Percentiles rank a stretch among this genome's conserved stretches.
phyloP scores from a whole-genome alignment of 2,797 vertebrate species.

The Iguana delicatissima region DNA sequence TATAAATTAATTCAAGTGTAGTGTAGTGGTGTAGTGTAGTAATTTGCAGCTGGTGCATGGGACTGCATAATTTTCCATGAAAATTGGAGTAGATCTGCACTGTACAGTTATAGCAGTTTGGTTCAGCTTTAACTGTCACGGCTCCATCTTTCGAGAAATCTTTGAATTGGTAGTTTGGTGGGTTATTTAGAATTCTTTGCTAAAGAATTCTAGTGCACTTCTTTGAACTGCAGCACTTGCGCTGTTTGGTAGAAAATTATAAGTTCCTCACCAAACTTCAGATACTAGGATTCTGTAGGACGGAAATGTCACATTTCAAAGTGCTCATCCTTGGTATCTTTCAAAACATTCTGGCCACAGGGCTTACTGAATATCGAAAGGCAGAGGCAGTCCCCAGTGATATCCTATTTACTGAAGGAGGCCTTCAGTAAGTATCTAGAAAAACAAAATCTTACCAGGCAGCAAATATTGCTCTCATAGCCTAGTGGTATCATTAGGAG shows the following conservation, averaged over 20 bases:
- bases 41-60: neutral
- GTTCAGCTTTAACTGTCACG: neutral
- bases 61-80: neutral
- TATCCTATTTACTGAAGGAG: neutral
- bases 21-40: too few species aligned
- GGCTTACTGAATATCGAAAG: neutral
- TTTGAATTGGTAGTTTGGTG: too few species aligned
- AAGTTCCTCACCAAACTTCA: too few species aligned
- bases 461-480: neutral
- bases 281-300: too few species aligned
- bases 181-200: too few species aligned
- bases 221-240: too few species aligned
- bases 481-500: neutral
- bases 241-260: too few species aligned
- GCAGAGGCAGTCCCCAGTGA: neutral
- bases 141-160: too few species aligned
- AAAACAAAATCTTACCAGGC: neutral
- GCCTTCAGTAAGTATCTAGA: neutral
- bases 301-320: too few species aligned
- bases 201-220: too few species aligned
- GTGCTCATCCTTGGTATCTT: neutral
- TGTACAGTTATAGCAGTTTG: neutral
- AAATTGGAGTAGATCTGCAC: neutral
- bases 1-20: too few species aligned
- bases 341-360: neutral